phyloP scores from a whole-genome alignment of 2,113 vertebrate species.

The Hippopotamus amphibius region DNA sequence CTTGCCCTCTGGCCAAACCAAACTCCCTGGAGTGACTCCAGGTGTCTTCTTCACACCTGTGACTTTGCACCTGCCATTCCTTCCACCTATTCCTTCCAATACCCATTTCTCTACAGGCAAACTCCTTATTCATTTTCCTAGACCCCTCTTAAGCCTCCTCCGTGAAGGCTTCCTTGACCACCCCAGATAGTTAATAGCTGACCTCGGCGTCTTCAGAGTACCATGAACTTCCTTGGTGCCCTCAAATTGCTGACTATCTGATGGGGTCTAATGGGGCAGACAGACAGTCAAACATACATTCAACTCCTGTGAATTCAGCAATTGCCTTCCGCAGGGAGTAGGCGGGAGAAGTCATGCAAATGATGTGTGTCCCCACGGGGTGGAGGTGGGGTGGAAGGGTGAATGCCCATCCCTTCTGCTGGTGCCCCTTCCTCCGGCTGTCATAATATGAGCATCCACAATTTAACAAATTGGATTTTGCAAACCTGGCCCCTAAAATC shows the following conservation, averaged over 20 bases:
- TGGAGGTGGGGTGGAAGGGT: neutral
- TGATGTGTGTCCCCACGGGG: neutral
- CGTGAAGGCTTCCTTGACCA: neutral
- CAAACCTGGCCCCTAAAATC: neutral
- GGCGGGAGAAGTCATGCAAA: neutral
- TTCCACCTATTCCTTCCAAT: neutral
- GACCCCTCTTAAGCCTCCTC: neutral
- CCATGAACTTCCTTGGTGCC: neutral
- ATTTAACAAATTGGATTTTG: neutral
- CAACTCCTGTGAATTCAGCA: neutral
- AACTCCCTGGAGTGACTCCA: neutral
- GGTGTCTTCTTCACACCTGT: neutral
- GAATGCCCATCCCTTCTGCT: accelerated
- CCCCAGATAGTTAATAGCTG: neutral
- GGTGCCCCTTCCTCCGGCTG: neutral
- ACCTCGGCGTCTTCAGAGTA: neutral
- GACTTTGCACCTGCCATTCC: neutral
- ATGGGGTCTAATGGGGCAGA: neutral
- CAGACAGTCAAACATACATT: neutral
- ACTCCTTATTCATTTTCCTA: neutral
- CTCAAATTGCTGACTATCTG: neutral
- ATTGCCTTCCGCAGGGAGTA: neutral
- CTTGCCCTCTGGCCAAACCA: neutral
- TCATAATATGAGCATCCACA: neutral
- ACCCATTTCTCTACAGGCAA: neutral